Percentiles rank a stretch among this genome's conserved stretches.
phyloP scores from a whole-genome alignment of 1,140 invertebrate species.

The Meloidogyne floridensis region DNA sequence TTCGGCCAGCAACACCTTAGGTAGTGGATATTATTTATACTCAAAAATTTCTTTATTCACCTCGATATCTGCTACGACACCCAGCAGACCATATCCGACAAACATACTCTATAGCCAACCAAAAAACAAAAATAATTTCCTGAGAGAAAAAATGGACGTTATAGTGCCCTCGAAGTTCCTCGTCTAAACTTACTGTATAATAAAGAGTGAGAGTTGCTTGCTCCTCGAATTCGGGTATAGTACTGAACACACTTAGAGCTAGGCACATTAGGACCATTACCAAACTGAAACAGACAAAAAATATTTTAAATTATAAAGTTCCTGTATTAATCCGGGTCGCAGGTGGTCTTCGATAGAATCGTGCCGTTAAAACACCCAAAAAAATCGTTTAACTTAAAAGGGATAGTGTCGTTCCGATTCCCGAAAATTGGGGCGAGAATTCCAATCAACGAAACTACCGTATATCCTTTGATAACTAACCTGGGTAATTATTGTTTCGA shows the following conservation, averaged over 20 bases:
- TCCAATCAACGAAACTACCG: no score
- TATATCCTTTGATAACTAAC: no score
- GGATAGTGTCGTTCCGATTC: no score
- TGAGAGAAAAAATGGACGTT: constrained; percentile 33
- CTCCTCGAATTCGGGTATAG: constrained; percentile 65
- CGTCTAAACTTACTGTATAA: constrained; percentile 62
- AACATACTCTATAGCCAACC: constrained; percentile 85
- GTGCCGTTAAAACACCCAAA: no score
- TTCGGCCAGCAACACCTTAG: constrained; percentile 76
- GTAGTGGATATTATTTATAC: no score
- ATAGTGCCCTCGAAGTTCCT: neutral
- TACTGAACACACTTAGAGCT: constrained; percentile 68
- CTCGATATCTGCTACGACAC: constrained; percentile 89
- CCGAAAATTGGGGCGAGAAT: no score
- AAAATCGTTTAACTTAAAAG: no score
- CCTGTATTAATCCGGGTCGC: no score
- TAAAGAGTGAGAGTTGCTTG: constrained; percentile 66
- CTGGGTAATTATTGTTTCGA: no score
- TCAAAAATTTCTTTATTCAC: neutral
- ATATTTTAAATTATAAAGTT: neutral
- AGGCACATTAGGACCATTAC: constrained; percentile 68
- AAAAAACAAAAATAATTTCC: constrained; percentile 85
- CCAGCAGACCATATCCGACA: constrained; percentile 87
- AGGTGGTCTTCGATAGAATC: no score
- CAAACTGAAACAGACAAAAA: constrained; percentile 55